phyloP scores from a whole-genome alignment of 2,888 invertebrate genomes.

The Ennomos erosarius region DNA sequence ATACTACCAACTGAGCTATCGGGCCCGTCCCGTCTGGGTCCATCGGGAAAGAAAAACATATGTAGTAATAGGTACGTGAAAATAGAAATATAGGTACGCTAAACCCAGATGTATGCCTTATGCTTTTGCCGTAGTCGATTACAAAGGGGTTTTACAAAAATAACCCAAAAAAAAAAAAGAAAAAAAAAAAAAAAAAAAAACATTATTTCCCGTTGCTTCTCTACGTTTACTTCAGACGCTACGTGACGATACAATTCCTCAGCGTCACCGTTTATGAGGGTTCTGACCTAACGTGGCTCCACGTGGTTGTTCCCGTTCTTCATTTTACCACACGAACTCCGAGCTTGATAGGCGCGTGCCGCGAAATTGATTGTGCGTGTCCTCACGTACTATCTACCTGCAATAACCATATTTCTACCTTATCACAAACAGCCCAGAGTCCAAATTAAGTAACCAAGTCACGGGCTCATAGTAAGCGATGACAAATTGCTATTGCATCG shows the following conservation, averaged over 20 bases:
- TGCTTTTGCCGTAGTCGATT: too few species aligned
- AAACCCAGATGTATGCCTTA: too few species aligned
- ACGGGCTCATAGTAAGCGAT: slow-evolving; percentile 33
- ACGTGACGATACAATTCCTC: slow-evolving; percentile 5
- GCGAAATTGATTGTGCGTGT: slow-evolving; percentile 68
- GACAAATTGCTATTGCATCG: slow-evolving; percentile 65
- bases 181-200: too few species aligned
- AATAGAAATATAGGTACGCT: too few species aligned
- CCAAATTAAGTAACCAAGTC: slow-evolving; percentile 8
- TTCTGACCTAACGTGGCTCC: slow-evolving; percentile 28
- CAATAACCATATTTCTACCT: slow-evolving; percentile 14
- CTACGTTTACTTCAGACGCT: background rate
- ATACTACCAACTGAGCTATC: too few species aligned
- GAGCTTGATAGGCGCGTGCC: slow-evolving; percentile 65
- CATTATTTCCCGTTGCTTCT: too few species aligned
- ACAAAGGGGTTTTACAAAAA: too few species aligned
- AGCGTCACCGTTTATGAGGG: slow-evolving; percentile 27
- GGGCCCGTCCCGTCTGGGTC: too few species aligned
- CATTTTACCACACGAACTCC: slow-evolving; percentile 56
- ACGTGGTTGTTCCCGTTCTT: slow-evolving; percentile 45
- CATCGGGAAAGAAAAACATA: too few species aligned
- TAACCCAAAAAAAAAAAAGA: too few species aligned
- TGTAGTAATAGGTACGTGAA: too few species aligned
- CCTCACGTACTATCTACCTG: slow-evolving; percentile 56
- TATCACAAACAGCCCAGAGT: slow-evolving; percentile 20